Base-by-base conservation (phyloP, 2,888 invertebrate genomes). In the Cylloceria caligata region DNA sequence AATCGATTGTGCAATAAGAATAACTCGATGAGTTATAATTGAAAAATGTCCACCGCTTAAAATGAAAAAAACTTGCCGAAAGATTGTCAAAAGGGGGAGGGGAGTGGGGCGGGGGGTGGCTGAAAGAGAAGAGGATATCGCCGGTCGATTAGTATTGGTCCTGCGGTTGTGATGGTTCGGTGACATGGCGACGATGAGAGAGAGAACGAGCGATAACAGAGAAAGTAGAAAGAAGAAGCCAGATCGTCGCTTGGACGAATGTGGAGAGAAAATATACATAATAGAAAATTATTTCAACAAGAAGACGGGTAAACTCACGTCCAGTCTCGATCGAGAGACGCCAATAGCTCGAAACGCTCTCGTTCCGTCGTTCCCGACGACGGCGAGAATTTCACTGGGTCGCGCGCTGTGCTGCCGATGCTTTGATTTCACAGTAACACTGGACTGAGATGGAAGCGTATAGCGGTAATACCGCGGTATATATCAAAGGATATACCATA, bases 141-240 rank as follows among this genome's bases (percentile, higher is more conserved):
- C 60, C 60, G 60, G 60, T 60, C 60, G 60, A 60, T 60, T 60
- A 60, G 60, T 60, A 60, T 60, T 34, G 60, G 60, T 36, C 34
- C 36, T 6, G 34, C 34, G 11, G 7, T 52, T 60, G 60, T 16
- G 2, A 16, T 36, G 7, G 60, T 60, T 19, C 36, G 11, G 60
- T 57, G 57, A 36, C 34, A 9, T 52, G 11, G 27, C 30, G 13
- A 30, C 55, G 13, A 24, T 5, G 55, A 30, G n/a, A 30, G 30
- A 30, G 13, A 57, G 64, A 2, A 1, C n/a, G 3, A 30, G 30
- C 60, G 60, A 60, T 19, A 60, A 34, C 60, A 34, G 30, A 60
- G 60, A 60, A 60, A 60, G 19, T 34, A 34, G 6, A 57, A n/a
- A 60, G 30, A 30, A 30, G n/a, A 19, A 30, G 16, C 55, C 7